phyloP scores from a whole-genome alignment of 2,888 invertebrate genomes.

The Leucoma salicis region DNA sequence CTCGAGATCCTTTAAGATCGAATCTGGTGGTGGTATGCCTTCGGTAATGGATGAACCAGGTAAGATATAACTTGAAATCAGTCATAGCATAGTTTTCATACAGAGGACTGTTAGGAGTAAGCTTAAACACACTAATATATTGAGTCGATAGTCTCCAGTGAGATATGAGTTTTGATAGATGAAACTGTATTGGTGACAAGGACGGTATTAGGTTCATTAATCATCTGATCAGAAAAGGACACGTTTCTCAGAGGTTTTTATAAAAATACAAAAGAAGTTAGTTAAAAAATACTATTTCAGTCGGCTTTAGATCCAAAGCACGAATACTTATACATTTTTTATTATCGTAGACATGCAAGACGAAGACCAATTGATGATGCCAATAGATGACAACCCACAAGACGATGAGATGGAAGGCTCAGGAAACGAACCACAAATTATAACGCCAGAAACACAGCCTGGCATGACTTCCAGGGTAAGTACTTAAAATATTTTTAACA shows the following conservation, averaged over 20 bases:
- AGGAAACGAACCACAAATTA: constrained; percentile 68
- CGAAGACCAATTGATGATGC: constrained; percentile 20
- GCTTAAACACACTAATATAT: too few species aligned
- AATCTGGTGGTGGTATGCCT: constrained; percentile 55
- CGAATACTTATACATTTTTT: background rate
- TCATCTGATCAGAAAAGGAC: too few species aligned
- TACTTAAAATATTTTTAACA: too few species aligned
- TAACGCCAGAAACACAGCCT: constrained; percentile 27
- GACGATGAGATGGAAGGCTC: constrained; percentile 79
- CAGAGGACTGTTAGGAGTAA: too few species aligned
- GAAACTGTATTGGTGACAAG: too few species aligned
- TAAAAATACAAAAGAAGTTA: too few species aligned
- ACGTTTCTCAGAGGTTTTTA: too few species aligned
- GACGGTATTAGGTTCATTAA: too few species aligned
- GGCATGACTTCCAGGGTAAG: constrained; percentile 55
- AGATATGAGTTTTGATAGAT: too few species aligned
- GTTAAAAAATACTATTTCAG: background rate
- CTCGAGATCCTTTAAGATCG: constrained; percentile 88
- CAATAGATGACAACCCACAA: constrained; percentile 34
- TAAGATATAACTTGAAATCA: too few species aligned
- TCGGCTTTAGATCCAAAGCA: background rate
- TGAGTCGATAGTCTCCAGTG: too few species aligned
- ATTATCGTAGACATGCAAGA: constrained; percentile 13
- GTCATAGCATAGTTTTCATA: too few species aligned
- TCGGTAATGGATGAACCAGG: constrained; percentile 43